Evolutionary conservation across 2,797 vertebrate genomes (phyloP).

Genomic region (Acipenser transmontanus): DNA sequence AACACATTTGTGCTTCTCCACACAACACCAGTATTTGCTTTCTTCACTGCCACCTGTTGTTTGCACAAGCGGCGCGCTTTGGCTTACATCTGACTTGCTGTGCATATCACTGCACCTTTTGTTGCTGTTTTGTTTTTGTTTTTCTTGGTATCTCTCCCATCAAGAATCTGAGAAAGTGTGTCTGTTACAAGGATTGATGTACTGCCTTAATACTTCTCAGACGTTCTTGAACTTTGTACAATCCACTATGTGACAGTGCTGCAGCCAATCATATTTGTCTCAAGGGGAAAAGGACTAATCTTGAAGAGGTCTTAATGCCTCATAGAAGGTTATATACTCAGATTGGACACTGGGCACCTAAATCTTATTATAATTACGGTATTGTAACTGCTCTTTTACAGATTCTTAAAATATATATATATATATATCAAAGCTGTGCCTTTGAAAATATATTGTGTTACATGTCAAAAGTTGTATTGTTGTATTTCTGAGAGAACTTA

Average conservation of each 20-base stretch:
- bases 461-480: slow-evolving; percentile 63
- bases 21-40: slow-evolving; percentile 27
- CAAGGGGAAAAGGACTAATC: too few species aligned
- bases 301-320: too few species aligned
- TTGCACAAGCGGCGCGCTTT: slow-evolving; percentile 22
- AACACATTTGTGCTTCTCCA: slow-evolving; percentile 32
- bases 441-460: slow-evolving; percentile 69
- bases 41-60: slow-evolving; percentile 20
- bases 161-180: too few species aligned
- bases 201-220: slow-evolving; percentile 41
- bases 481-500: slow-evolving; percentile 68
- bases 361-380: too few species aligned
- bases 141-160: too few species aligned
- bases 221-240: too few species aligned
- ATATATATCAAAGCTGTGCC: slow-evolving; percentile 62
- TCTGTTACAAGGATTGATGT: slow-evolving; percentile 37
- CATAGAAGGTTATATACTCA: too few species aligned
- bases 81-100: slow-evolving; percentile 37
- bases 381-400: too few species aligned
- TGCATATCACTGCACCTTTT: slow-evolving; percentile 31
- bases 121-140: slow-evolving; percentile 18
- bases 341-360: too few species aligned
- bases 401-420: too few species aligned
- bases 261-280: too few species aligned
- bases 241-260: too few species aligned